A percentile compares a stretch with the other conserved stretches of the same genome.
Conservation (phyloP, 2,113 vertebrate genomes). For the Prionailurus bengalensis region DNA sequence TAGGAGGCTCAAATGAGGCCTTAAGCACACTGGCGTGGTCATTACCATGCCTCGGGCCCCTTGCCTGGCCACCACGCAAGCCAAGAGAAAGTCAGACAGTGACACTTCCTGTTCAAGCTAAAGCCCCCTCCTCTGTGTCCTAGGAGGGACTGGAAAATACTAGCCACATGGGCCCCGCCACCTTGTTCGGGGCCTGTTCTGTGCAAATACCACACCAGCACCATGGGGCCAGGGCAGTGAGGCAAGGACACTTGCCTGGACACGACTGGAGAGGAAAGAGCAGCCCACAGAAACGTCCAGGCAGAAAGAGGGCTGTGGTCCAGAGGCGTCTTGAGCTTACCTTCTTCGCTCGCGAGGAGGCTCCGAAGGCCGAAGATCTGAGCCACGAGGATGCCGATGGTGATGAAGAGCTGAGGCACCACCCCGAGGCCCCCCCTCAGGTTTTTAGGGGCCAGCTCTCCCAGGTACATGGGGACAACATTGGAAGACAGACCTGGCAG, state of each 20-base stretch:
- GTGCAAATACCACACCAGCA: accelerated
- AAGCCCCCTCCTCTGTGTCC: not conserved
- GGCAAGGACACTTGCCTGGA: too few species aligned
- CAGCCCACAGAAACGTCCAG: accelerated
- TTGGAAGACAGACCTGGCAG: constrained; percentile 94
- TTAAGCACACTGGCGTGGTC: not conserved
- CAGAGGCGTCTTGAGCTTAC: constrained; percentile 80
- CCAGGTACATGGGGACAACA: constrained; percentile 98
- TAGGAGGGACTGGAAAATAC: not conserved
- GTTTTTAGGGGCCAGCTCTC: constrained; percentile 96
- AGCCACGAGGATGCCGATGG: constrained; percentile 93
- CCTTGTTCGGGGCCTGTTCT: not conserved
- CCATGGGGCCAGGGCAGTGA: accelerated
- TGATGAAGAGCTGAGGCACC: constrained; percentile 96
- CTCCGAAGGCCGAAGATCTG: constrained; percentile 93
- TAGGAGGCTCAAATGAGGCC: not conserved
- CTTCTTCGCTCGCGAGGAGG: constrained; percentile 90
- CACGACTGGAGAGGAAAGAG: not conserved
- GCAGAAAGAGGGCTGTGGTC: not conserved
- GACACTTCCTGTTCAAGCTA: not conserved
- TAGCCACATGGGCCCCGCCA: accelerated
- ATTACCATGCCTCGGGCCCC: accelerated
- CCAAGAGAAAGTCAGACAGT: not conserved
- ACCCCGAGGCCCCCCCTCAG: constrained; percentile 94
- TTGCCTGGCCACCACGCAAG: not conserved